These are phyloP conservation scores for Ladona fulva DNA, from an alignment of 1,140 invertebrate genomes.

Conservation along the genomic window DNA sequence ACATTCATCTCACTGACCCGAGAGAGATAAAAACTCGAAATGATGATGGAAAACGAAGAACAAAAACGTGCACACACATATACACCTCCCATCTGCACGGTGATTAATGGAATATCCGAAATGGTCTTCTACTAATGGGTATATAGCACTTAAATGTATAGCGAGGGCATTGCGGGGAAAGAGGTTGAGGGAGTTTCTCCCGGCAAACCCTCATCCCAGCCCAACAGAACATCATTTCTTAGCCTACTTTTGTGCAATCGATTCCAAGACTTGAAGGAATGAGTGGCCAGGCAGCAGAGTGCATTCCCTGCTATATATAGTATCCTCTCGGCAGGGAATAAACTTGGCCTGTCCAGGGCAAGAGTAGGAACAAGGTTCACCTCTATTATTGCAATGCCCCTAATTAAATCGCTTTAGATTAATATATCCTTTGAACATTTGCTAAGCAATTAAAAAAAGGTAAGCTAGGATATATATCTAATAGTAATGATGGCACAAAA, in stretches of 20 bases:
- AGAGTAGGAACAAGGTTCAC: neutral
- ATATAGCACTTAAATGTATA: neutral
- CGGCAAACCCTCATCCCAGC: neutral
- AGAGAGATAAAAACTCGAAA: too few relatives aligned
- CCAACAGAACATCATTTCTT: constrained; percentile 5
- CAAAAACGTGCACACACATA: too few relatives aligned
- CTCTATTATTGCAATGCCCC: too few relatives aligned
- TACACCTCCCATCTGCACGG: neutral
- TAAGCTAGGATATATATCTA: too few relatives aligned
- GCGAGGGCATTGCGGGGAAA: neutral
- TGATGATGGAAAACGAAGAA: too few relatives aligned
- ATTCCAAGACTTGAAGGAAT: neutral
- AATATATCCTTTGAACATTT: too few relatives aligned
- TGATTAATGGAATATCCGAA: neutral
- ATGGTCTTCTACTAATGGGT: neutral
- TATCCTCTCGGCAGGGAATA: neutral
- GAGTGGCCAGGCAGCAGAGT: constrained; percentile 1
- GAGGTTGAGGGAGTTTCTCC: neutral
- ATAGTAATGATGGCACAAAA: too few relatives aligned
- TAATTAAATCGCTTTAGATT: too few relatives aligned
- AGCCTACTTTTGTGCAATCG: constrained; percentile 8
- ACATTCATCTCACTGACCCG: too few relatives aligned
- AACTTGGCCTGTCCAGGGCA: neutral
- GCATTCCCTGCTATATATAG: neutral
- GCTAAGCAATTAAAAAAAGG: too few relatives aligned